Base-by-base conservation (phyloP, 2,888 invertebrate genomes). In the Nemotelus pantherinus region DNA sequence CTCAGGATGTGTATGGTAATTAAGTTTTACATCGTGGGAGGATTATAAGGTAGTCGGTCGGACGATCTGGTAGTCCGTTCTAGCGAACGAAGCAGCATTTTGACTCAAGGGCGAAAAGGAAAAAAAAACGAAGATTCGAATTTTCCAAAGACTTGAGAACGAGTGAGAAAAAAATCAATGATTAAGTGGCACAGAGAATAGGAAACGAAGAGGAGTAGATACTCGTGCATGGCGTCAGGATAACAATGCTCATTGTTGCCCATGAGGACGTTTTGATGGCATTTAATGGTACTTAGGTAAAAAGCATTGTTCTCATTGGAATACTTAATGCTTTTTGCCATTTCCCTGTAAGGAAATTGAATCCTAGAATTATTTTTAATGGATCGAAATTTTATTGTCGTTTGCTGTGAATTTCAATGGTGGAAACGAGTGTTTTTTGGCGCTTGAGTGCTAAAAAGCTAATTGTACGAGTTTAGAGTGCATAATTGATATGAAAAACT, bases 1-100 rank as follows among this genome's bases (percentile, higher is more conserved):
- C 72, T 58, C 72, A 72, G 72, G 72, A 72, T 72, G 72, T 72
- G 58, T 72, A 72, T 72, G 72, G 72, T 72, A 72, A 72, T 72
- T 72, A 72, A 60, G 58, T 72, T 72, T 57, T 44, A 58, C 72
- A 72, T 72, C 47, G 58, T 44, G 10, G 72, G 47, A 45, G 44
- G 67, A 68, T 50, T 68, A 65, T 45, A 45, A 60, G 25, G 25
- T 25, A 25, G 25, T 1, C 25, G 25, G 25, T 25, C 25, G 25
- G 25, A 25, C 25, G 25, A 25, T 25, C 25, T 25, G 25, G 25
- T 25, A 25, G 25, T 25, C 25, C 25, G 25, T 25, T 25, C 25
- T 25, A 1, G 25, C 0, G 53, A 53, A 53, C 53, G 1, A 10
- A 53, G 53, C 6, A 53, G 53, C 25, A 1, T n/a, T 58, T 25